A percentile compares a stretch with the other conserved stretches of the same genome.
phyloP scores from a whole-genome alignment of 2,797 vertebrate species.

The Anniella stebbinsi region DNA sequence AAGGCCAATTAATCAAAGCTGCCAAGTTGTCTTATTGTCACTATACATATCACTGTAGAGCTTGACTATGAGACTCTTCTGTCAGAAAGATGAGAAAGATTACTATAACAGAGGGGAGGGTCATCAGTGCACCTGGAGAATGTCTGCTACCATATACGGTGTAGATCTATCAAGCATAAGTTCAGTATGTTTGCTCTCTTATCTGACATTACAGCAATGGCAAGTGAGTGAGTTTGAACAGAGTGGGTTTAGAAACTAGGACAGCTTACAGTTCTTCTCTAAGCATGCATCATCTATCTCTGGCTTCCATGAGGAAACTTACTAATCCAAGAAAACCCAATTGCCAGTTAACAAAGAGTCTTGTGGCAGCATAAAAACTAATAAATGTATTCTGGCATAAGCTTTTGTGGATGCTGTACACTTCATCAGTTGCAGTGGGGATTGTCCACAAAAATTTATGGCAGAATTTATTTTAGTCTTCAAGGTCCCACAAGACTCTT shows the following conservation, averaged over 20 bases:
- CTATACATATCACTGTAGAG: too few species aligned
- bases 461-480: too few species aligned
- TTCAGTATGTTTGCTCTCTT: background rate
- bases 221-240: background rate
- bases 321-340: background rate
- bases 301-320: background rate
- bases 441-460: too few species aligned
- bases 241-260: background rate
- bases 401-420: too few species aligned
- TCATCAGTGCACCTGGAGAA: background rate
- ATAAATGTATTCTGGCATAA: too few species aligned
- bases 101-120: background rate
- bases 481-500: too few species aligned
- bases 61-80: background rate
- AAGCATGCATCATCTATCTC: background rate
- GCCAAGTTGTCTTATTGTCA: background rate
- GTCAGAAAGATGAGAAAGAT: background rate
- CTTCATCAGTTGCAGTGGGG: too few species aligned
- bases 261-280: background rate
- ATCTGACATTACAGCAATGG: background rate
- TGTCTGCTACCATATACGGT: background rate
- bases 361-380: too few species aligned
- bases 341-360: too few species aligned
- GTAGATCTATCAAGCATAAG: background rate
- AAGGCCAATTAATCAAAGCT: background rate